Conservation (phyloP, 2,888 invertebrate species). For the Nemurella pictetii region DNA sequence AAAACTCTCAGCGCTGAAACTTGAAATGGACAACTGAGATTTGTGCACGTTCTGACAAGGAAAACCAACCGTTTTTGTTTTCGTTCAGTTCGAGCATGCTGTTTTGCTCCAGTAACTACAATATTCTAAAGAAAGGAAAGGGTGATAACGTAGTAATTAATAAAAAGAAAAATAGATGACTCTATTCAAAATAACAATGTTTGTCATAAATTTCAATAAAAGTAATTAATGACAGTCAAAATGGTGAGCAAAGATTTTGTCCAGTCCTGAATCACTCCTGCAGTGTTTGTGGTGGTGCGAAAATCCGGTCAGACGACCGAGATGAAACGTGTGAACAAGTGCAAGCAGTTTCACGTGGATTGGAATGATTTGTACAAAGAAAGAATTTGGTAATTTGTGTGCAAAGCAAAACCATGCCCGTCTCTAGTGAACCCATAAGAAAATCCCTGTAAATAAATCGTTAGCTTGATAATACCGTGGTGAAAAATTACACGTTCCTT, state of each 20-base stretch:
- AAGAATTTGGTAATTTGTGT: neutral
- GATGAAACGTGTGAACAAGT: neutral
- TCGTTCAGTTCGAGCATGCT: slow-evolving; percentile 34
- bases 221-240: slow-evolving; percentile 23
- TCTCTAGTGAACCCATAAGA: neutral
- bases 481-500: neutral
- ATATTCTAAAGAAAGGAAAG: slow-evolving; percentile 41
- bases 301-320: neutral
- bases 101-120: slow-evolving; percentile 40
- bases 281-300: neutral
- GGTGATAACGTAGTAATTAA: slow-evolving; percentile 38
- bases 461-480: neutral
- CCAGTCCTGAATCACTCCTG: neutral
- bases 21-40: neutral
- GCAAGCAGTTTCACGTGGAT: neutral
- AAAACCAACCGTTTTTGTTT: slow-evolving; percentile 34
- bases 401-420: neutral
- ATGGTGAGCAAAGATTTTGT: neutral
- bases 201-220: slow-evolving; percentile 32
- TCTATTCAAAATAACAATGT: slow-evolving; percentile 23
- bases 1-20: neutral
- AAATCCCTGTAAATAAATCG: neutral
- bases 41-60: neutral
- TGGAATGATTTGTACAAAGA: neutral
- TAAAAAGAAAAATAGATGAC: slow-evolving; percentile 24